Base-by-base conservation (phyloP, 2,113 vertebrate species). In the Calyptomena viridis region DNA sequence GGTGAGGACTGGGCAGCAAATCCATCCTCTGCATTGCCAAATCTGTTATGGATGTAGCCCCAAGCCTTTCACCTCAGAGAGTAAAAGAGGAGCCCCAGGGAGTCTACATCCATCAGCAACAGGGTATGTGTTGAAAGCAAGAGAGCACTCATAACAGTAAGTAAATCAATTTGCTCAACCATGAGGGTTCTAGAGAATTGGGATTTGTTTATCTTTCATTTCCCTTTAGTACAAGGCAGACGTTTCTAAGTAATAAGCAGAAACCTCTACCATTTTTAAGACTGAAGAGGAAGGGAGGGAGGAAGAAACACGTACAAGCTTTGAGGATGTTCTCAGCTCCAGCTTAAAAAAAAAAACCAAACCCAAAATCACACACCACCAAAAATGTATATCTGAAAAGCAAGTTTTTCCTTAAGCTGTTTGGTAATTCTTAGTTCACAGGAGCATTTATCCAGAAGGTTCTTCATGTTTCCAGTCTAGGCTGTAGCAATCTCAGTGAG, bases 391-490 rank as follows among this genome's bases (percentile, higher is more conserved):
- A 87, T 90, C 92, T 56, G 94, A 84, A 94, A 91, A 80, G 56
- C 53, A 66, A 44, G 27, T 77, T 94, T 93, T 92, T 80, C 46
- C 83, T 85, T 89, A 76, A 90, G 83, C 68, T 69, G 73, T 84
- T 90, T 86, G 68, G 87, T 94, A 90, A 92, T 73, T 93, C 84
- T 77, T 92, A 67, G 91, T 95, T 96, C 85, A 87, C 25, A 93
- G 82, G 86, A 95, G 47, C 66, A 82, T 71, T 71, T 88, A 91
- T 94, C 94, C 95, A 94, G 93, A 93, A 69, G 64, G 78, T 80
- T 94, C 90, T 96, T 95, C 44, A 18, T 73, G 55, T 95, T 94
- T 87, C 87, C 76, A 95, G 88, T 94, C 93, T 89, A 85, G 67
- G 91, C 62, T 71, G 62, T 79, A 85, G 93, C 85, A 91, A 81